Evolutionary conservation across 2,888 invertebrate genomes (phyloP).

Genomic region (Sinelater perroti): DNA sequence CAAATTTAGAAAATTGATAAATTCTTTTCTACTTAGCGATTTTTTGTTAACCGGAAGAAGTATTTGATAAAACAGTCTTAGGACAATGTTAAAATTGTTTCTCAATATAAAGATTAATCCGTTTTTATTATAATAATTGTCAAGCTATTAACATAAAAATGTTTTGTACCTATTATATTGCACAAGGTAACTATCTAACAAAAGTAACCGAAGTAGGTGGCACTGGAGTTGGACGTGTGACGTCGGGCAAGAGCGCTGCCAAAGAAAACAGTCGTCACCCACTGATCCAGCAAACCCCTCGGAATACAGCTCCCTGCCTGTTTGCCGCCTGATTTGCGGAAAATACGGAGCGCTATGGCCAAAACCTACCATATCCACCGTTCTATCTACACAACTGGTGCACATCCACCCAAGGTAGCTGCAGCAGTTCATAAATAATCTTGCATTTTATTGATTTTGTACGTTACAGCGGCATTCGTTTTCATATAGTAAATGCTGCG

Average conservation of each 20-base stretch:
- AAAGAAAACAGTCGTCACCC: too few relatives aligned
- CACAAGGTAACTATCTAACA: too few relatives aligned
- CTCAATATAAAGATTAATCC: too few relatives aligned
- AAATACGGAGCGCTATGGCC: conserved; percentile 77
- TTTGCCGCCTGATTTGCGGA: conserved; percentile 75
- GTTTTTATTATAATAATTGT: too few relatives aligned
- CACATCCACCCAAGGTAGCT: conserved; percentile 29
- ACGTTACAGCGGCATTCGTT: conserved; percentile 46
- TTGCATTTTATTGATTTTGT: background rate
- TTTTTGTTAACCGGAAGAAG: too few relatives aligned
- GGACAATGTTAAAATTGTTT: too few relatives aligned
- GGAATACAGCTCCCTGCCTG: conserved; percentile 60
- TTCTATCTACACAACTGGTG: conserved; percentile 21
- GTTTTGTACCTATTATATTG: too few relatives aligned
- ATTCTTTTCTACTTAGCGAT: too few relatives aligned
- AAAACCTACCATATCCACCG: conserved; percentile 63
- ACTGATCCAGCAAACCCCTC: background rate
- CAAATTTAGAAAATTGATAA: too few relatives aligned
- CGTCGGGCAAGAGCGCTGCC: conserved; percentile 28
- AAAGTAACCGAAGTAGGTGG: too few relatives aligned
- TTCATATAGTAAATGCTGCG: conserved; percentile 64
- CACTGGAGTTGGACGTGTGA: conserved; percentile 44
- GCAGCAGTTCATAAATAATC: background rate
- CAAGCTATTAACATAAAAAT: too few relatives aligned
- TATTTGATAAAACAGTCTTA: too few relatives aligned